Base-by-base conservation (phyloP, 2,888 invertebrate species). In the Microplitis manilae region DNA sequence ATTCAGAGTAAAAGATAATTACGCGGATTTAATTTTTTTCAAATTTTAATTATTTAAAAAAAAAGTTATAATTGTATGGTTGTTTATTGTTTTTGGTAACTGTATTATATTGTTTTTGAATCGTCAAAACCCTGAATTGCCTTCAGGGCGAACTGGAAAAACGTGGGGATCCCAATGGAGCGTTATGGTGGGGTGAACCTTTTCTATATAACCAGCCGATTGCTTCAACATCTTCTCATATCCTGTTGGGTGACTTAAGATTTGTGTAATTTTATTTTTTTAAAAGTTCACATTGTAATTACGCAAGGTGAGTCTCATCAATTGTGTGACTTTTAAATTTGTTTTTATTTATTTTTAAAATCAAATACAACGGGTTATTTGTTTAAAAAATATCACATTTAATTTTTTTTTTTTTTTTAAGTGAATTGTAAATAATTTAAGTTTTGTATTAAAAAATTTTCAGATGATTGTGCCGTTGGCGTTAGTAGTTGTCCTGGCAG, bases 391-490 rank as follows among this genome's bases (percentile, higher is more conserved):
- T 8, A 17, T n/a, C 20, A 5, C 0, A 15, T n/a, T 62, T 62
- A 8, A 15, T 15, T 62, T 8, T 1, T 62, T 17, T 62, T n/a
- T 17, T 17, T 17, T 62, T 62, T 5, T 62, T 62, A 62, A 30
- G 30, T 30, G 30, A 30, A 30, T 30, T 30, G 30, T 30, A 30
- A 30, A 30, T 30, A 30, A 30, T 30, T 30, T 30, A 4, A 30
- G 15, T 15, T 17, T 62, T 2, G n/a, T 62, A 17, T 78, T 62
- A 59, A 20, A 62, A 67, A 79, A 64, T 76, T 90, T 91, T 68
- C 91, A 94, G 94, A 94, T 93, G 91, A 89, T 93, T 91, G 93
- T 93, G 91, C 91, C 92, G 87, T 90, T 95, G 90, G 93, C 93
- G 87, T 91, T 92, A 84, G 90, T 93, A 87, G 92, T 92, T 83